Evolutionary conservation across 2,797 vertebrate species (phyloP).

Genomic region (Phoeniculus purpureus): DNA sequence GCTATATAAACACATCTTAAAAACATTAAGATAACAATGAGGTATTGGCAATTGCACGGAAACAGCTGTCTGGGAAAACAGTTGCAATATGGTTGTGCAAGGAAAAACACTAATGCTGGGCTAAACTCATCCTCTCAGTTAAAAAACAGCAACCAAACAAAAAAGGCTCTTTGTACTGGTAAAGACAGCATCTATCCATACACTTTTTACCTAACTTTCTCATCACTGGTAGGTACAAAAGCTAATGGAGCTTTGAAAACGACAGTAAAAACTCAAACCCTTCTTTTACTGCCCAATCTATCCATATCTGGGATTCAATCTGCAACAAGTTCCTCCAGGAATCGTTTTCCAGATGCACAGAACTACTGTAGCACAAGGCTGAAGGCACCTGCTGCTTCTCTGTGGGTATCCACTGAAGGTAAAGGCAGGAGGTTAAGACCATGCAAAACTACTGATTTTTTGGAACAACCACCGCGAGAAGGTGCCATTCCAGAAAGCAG

Average conservation of each 20-base stretch:
- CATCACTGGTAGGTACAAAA: neutral
- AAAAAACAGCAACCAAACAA: neutral
- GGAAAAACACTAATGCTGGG: neutral
- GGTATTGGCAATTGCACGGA: neutral
- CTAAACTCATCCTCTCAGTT: neutral
- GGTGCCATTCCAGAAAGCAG: neutral
- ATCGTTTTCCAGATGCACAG: neutral
- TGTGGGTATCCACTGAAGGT: neutral
- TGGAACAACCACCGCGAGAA: neutral
- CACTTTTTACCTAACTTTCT: neutral
- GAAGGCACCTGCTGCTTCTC: neutral
- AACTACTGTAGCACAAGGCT: neutral
- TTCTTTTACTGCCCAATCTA: neutral
- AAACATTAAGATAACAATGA: neutral
- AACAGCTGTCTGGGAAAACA: neutral
- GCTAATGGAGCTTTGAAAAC: neutral
- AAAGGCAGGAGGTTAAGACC: neutral
- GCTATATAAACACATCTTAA: neutral
- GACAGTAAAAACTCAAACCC: neutral
- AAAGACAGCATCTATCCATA: neutral
- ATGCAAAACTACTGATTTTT: too few species aligned
- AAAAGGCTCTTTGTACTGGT: accelerated
- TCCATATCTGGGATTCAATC: neutral
- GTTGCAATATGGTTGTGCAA: neutral
- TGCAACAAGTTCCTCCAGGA: neutral